Evolutionary conservation across 1,140 invertebrate genomes (phyloP).

Genomic region (Drosophila mauritiana): DNA sequence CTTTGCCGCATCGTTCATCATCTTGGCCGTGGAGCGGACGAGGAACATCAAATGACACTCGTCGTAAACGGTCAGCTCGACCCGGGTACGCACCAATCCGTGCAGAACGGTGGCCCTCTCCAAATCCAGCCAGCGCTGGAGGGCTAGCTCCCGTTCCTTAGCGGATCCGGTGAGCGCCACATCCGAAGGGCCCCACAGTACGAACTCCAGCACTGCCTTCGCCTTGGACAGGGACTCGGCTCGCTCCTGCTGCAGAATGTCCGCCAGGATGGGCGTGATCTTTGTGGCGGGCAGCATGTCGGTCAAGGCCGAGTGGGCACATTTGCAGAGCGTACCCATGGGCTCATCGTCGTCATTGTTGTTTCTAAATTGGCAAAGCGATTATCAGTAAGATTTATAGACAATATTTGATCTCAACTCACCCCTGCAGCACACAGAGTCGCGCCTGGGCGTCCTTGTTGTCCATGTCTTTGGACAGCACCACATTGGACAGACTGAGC

Average conservation of each 20-base stretch:
- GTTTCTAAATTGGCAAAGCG: conserved; percentile 36
- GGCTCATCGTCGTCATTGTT: conserved; percentile 86
- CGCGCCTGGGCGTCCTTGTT: conserved; percentile 87
- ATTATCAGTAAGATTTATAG: neutral
- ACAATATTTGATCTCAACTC: neutral
- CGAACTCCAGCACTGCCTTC: conserved; percentile 92
- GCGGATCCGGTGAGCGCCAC: conserved; percentile 88
- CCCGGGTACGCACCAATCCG: conserved; percentile 89
- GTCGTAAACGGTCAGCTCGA: conserved; percentile 91
- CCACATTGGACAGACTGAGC: conserved; percentile 86
- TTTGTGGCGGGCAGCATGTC: conserved; percentile 88
- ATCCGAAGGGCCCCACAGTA: conserved; percentile 93
- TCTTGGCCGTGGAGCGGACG: conserved; percentile 91
- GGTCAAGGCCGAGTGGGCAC: conserved; percentile 89
- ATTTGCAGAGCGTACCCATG: conserved; percentile 91
- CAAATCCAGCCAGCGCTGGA: conserved; percentile 93
- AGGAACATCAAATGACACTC: conserved; percentile 92
- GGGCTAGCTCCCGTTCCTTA: conserved; percentile 88
- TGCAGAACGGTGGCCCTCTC: conserved; percentile 93
- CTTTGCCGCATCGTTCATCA: conserved; percentile 90
- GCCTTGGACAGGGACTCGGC: conserved; percentile 88
- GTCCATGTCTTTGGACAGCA: conserved; percentile 86
- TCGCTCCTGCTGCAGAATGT: conserved; percentile 89
- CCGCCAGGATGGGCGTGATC: conserved; percentile 88
- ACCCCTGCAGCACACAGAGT: conserved; percentile 91